Evolutionary conservation across 2,888 invertebrate genomes (phyloP).

Genomic region (Rotaria sp.): DNA sequence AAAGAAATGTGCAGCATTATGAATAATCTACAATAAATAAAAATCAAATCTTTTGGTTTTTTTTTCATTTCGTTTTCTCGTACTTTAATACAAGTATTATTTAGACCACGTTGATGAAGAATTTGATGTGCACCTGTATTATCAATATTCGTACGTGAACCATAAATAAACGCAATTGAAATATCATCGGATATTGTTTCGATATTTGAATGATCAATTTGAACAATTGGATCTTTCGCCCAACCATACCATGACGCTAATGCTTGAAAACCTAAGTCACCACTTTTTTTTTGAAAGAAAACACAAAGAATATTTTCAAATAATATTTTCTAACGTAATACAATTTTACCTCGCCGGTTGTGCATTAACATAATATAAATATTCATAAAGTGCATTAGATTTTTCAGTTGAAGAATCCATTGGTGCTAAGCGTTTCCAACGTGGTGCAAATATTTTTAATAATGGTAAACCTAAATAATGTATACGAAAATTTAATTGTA

Average conservation of each 20-base stretch:
- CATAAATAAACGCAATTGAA: conserved; percentile 81
- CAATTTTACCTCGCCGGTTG: background rate
- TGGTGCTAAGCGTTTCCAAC: conserved; percentile 17
- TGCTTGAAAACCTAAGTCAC: conserved; percentile 80
- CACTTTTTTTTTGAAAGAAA: conserved; percentile 59
- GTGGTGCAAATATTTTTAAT: conserved; percentile 11
- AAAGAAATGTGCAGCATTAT: conserved; percentile 25
- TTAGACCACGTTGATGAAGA: conserved; percentile 2
- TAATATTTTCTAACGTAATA: background rate
- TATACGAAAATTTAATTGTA: no score
- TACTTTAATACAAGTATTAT: conserved; percentile 9
- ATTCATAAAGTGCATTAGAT: conserved; percentile 67
- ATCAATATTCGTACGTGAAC: conserved; percentile 88
- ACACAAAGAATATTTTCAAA: background rate
- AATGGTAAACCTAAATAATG: conserved; percentile 2
- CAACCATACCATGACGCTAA: conserved; percentile 76
- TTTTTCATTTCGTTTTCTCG: background rate
- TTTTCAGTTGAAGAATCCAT: conserved; percentile 42
- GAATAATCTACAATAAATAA: background rate
- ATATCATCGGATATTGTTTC: conserved; percentile 65
- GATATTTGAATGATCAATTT: conserved; percentile 60
- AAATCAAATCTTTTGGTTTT: background rate
- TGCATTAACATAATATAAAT: conserved; percentile 92
- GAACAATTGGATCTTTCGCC: conserved; percentile 85
- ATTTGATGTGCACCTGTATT: conserved; percentile 62